Percentiles rank a stretch among this genome's conserved stretches.
These are phyloP conservation scores for Hirtodrosophila duncani DNA, from an alignment of 2,888 invertebrate species.

Conservation along the genomic window DNA sequence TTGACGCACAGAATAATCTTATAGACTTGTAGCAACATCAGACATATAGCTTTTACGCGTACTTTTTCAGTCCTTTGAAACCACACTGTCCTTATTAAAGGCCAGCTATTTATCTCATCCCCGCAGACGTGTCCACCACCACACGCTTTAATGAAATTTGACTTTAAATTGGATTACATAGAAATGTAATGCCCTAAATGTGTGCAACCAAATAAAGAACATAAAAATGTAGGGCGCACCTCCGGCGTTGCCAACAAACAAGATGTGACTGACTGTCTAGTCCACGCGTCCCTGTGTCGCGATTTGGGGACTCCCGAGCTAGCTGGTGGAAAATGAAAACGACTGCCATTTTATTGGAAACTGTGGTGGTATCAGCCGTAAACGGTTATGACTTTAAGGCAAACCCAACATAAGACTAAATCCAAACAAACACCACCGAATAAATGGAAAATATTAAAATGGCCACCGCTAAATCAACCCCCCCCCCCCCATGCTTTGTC, in stretches of 20 bases:
- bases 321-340: slow-evolving; percentile 20
- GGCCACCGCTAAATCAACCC: slow-evolving; percentile 48
- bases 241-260: slow-evolving; percentile 7
- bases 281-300: background rate
- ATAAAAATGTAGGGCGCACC: slow-evolving; percentile 1
- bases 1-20: too few relatives aligned
- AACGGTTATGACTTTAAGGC: slow-evolving; percentile 56
- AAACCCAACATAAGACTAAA: slow-evolving; percentile 24
- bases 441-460: slow-evolving; percentile 60
- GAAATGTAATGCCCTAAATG: slow-evolving; percentile 42
- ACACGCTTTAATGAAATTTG: slow-evolving; percentile 49
- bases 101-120: slow-evolving; percentile 4
- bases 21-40: too few relatives aligned
- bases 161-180: slow-evolving; percentile 56
- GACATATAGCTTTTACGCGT: too few relatives aligned
- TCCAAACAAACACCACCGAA: slow-evolving; percentile 48
- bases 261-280: background rate
- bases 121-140: too few relatives aligned
- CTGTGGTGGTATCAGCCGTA: slow-evolving; percentile 49
- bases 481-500: background rate
- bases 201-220: slow-evolving; percentile 22
- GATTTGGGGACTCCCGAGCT: slow-evolving; percentile 5
- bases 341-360: slow-evolving; percentile 46
- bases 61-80: too few relatives aligned
- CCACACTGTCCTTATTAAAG: background rate